Base-by-base conservation (phyloP, 2,113 vertebrate genomes). In the Coturnix japonica region DNA sequence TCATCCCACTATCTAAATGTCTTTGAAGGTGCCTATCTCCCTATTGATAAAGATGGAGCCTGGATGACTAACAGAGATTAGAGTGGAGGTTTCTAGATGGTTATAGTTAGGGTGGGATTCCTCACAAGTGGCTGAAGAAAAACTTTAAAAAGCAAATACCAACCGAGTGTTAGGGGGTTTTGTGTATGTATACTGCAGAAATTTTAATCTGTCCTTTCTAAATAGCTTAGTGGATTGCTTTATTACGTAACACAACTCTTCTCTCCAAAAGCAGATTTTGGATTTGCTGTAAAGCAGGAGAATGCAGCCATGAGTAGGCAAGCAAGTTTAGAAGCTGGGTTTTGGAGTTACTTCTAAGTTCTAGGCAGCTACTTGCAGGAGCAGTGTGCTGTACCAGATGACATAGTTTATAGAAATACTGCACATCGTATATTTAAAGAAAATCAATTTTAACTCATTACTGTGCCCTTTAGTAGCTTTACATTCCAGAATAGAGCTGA, bases 1-100 rank as follows among this genome's bases (percentile, higher is more conserved):
- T 59, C 41, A 85, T 64, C 43, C 81, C 33, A 1, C 64, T 94
- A 89, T 96, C 95, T 95, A 18, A 85, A 87, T 92, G 87, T 83
- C 91, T 96, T 96, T 96, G 95, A 94, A 94, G 90, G 85, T 89
- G 67, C 79, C 85, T 96, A 54, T 95, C 91, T 93, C 70, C 59
- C 16, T 88, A 54, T 33, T 89, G 91, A 92, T 92, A 73, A 73
- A 75, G 72, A 94, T 80, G 93, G 93, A 92, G 91, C 72, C 94
- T 94, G 95, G 85, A 94, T 94, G 95, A 74, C 93, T 87, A 25
- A 76, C 51, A 91, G 33, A 94, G 91, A 94, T 90, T 91, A 92
- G 49, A 78, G 46, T 77, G 49, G 56, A 90, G 74, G n/a, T 37
- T 80, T 91, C 11, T 70, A 28, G 60, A 54, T 87, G 81, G 78